phyloP scores from a whole-genome alignment of 1,140 invertebrate species.

The Drosophila busckii region DNA sequence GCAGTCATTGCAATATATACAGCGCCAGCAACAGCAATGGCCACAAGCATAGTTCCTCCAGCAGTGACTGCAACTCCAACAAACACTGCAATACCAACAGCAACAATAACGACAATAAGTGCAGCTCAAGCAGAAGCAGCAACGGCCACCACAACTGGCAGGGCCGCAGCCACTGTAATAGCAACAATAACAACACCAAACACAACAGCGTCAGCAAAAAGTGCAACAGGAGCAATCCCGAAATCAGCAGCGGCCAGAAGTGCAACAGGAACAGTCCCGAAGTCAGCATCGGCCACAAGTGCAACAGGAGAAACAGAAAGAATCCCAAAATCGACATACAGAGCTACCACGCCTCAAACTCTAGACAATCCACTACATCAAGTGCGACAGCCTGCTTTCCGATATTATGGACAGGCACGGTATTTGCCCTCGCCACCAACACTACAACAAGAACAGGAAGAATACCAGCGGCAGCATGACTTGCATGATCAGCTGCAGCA shows the following conservation, averaged over 20 bases:
- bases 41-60: neutral
- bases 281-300: neutral
- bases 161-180: neutral
- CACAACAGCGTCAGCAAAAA: neutral
- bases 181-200: constrained; percentile 7
- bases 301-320: neutral
- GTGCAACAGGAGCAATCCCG: neutral
- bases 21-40: constrained; percentile 1
- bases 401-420: too few species aligned
- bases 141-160: neutral
- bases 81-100: neutral
- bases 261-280: neutral
- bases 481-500: neutral
- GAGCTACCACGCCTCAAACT: too few species aligned
- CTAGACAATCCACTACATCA: too few species aligned
- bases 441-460: neutral
- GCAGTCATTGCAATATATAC: constrained; percentile 2
- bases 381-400: too few species aligned
- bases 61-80: neutral
- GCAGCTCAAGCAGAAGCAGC: neutral
- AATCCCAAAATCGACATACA: too few species aligned
- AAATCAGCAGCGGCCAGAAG: neutral
- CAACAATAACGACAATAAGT: neutral
- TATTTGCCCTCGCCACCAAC: too few species aligned
- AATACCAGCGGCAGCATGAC: neutral